phyloP scores from a whole-genome alignment of 2,888 invertebrate genomes.

The Mesorhabditis belari region DNA sequence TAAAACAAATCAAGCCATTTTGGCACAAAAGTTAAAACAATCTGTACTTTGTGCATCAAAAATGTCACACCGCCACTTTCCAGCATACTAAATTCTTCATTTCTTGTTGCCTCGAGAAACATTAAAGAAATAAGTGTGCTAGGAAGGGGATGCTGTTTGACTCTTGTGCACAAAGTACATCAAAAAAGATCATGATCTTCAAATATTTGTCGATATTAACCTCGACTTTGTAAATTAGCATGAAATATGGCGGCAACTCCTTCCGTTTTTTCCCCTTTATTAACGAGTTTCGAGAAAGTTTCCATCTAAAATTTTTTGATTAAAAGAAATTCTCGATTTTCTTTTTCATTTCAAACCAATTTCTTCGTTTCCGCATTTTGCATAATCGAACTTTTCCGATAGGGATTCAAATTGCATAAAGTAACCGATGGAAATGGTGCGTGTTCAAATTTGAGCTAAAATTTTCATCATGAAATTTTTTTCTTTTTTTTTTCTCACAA shows the following conservation, averaged over 20 bases:
- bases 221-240: conserved; percentile 11
- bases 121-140: too few relatives aligned
- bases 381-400: conserved; percentile 46
- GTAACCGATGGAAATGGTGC: conserved; percentile 52
- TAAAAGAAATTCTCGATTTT: neutral
- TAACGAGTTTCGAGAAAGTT: conserved; percentile 36
- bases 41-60: too few relatives aligned
- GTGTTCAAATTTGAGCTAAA: conserved; percentile 53
- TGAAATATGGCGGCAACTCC: conserved; percentile 35
- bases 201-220: too few relatives aligned
- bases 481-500: neutral
- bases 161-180: neutral
- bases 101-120: too few relatives aligned
- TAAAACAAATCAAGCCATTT: neutral
- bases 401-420: conserved; percentile 51
- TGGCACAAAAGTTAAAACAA: too few relatives aligned
- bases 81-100: too few relatives aligned
- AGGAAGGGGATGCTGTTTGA: neutral
- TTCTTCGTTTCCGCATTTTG: conserved; percentile 42
- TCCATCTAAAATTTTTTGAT: conserved; percentile 32
- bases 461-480: too few relatives aligned
- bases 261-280: conserved; percentile 36
- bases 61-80: too few relatives aligned
- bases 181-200: neutral
- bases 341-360: conserved; percentile 41